Base-by-base conservation (phyloP, 1,140 invertebrate genomes). In the Ephestia elutella region DNA sequence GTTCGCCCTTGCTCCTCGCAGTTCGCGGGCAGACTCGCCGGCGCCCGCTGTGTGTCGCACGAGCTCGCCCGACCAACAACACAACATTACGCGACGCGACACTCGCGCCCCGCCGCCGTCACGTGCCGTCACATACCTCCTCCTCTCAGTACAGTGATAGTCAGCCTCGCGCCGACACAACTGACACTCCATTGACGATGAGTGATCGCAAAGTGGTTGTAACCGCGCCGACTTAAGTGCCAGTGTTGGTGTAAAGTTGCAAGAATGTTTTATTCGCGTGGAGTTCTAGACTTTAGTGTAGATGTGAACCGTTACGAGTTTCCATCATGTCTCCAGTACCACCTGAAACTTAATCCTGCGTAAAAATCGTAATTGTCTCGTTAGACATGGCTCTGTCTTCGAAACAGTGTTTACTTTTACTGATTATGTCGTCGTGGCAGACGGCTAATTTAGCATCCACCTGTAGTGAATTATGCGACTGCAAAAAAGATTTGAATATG, bases 41-140 rank as follows among this genome's bases (percentile, higher is more conserved):
- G 82, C 88, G 86, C 88, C 88, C 65, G 66, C 75, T 70, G 64
- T 71, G 75, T 71, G 54, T 74, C 70, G 68, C 65, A n/a, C 73
- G 68, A 56, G 54, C 65, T 20, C 55, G 60, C 60, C 20, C 48
- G 20, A 58, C 17, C 54, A 20, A 28, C 28, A 48, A 44, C 13
- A 28, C 54, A 56, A 49, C 13, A 49, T 38, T 59, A 51, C 57
- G 49, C 59, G 57, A 48, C 57, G 49, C 48, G 38, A 44, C 44
- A 57, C 65, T 56, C 57, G 59, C 55, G 56, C 58, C 61, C 44
- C 64, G 55, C 54, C 62, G 49, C 50, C 21, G 21, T 32, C 54
- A 49, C 25, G 21, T 44, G 50, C 9, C 13, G 32, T 15, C 30
- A 19, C 15, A 25, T 32, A 17, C 9, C 28, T 51, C 60, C 17